Percentiles rank a stretch among this genome's conserved stretches.
These are phyloP conservation scores for Agonopterix subpropinquella DNA, from an alignment of 2,888 invertebrate species.

Conservation along the genomic window DNA sequence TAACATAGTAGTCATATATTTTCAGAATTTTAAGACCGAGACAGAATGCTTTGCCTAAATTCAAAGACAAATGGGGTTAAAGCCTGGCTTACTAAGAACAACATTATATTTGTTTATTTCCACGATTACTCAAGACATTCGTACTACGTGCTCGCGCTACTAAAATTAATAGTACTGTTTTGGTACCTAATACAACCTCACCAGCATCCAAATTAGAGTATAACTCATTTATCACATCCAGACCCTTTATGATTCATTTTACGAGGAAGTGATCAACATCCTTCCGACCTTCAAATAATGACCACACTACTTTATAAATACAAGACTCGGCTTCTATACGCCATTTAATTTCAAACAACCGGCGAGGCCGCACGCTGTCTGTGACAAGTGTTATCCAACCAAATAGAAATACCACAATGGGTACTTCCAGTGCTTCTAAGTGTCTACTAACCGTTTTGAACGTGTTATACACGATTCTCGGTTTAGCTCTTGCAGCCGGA, in stretches of 20 bases:
- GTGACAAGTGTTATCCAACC: background rate
- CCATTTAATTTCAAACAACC: constrained; percentile 32
- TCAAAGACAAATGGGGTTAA: too few relatives aligned
- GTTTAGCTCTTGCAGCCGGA: constrained; percentile 26
- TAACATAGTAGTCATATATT: too few relatives aligned
- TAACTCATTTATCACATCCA: constrained; percentile 6
- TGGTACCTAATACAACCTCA: too few relatives aligned
- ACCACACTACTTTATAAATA: constrained; percentile 25
- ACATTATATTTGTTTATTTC: too few relatives aligned
- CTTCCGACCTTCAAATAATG: constrained; percentile 17
- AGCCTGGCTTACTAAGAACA: too few relatives aligned
- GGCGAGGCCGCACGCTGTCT: constrained; percentile 15
- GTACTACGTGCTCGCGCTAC: too few relatives aligned
- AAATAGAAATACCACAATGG: constrained; percentile 17
- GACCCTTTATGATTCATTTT: constrained; percentile 10
- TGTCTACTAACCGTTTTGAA: constrained; percentile 31
- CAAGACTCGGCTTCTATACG: constrained; percentile 17
- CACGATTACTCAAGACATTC: too few relatives aligned
- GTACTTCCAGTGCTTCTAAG: constrained; percentile 19
- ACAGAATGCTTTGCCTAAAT: too few relatives aligned
- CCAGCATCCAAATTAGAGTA: constrained; percentile 10
- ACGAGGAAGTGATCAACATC: constrained; percentile 12
- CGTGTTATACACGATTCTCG: constrained; percentile 25
- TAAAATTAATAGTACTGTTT: too few relatives aligned
- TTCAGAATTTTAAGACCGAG: too few relatives aligned